Evolutionary conservation across 2,113 vertebrate genomes (phyloP).

Genomic region (Brienomyrus longianalis): DNA sequence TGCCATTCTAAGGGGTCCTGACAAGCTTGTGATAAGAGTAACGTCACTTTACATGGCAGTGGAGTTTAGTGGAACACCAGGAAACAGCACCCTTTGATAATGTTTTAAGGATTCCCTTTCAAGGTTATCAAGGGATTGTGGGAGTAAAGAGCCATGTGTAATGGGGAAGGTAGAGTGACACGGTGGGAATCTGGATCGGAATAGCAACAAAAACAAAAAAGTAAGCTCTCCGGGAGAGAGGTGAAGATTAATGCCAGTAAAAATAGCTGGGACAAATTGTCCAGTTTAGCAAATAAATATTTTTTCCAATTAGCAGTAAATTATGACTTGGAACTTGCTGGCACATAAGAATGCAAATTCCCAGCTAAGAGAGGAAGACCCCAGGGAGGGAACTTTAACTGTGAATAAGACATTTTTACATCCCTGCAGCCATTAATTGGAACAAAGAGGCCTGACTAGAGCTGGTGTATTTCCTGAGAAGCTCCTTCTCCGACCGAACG

Average conservation of each 20-base stretch:
- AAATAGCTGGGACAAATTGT: not conserved
- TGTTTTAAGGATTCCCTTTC: conserved; percentile 6
- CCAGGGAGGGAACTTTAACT: not conserved
- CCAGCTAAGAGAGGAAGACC: not conserved
- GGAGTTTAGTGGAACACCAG: not conserved
- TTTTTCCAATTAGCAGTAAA: not conserved
- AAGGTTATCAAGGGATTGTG: not conserved
- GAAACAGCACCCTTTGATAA: not conserved
- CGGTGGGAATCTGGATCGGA: not conserved
- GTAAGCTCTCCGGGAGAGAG: not conserved
- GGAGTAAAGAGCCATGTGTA: not conserved
- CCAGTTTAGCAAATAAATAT: not conserved
- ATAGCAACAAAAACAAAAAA: not conserved
- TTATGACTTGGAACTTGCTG: not conserved
- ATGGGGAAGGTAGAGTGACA: not conserved
- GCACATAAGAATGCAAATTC: not conserved
- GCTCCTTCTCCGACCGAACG: not conserved
- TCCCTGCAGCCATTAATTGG: not conserved
- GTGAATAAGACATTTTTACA: not conserved
- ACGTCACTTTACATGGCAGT: not conserved
- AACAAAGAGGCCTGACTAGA: not conserved
- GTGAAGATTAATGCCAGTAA: not conserved
- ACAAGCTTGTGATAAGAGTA: not conserved
- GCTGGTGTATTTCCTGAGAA: not conserved
- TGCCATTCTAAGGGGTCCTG: not conserved